Percentiles rank a stretch among this genome's conserved stretches.
Conservation (phyloP, 2,888 invertebrate species). For the Sylvicola cinctus region DNA sequence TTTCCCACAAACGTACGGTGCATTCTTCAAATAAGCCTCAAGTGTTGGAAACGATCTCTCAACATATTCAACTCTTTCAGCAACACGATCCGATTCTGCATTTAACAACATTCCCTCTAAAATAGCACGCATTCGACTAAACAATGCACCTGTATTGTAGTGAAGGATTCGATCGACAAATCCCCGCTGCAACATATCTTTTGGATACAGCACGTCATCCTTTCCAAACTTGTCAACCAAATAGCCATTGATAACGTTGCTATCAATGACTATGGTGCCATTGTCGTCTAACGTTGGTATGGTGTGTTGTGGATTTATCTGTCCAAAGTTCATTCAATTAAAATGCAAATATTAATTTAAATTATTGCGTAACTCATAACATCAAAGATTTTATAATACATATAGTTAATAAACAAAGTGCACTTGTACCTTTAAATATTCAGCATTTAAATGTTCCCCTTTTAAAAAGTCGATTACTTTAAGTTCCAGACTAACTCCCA, state of each 20-base stretch:
- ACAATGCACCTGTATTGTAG: slow-evolving; percentile 22
- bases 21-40: slow-evolving; percentile 24
- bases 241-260: slow-evolving; percentile 42
- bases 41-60: slow-evolving; percentile 28
- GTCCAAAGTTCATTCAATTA: too few relatives aligned
- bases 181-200: slow-evolving; percentile 19
- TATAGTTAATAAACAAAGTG: too few relatives aligned
- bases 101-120: slow-evolving; percentile 27
- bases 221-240: slow-evolving; percentile 35
- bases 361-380: neutral
- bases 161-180: slow-evolving; percentile 20
- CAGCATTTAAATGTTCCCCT: slow-evolving; percentile 21
- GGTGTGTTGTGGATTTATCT: slow-evolving; percentile 39
- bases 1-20: slow-evolving; percentile 24
- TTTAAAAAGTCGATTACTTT: slow-evolving; percentile 22
- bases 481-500: slow-evolving; percentile 22
- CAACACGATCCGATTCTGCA: too few relatives aligned
- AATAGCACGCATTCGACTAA: slow-evolving; percentile 20
- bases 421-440: slow-evolving; percentile 20
- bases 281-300: slow-evolving; percentile 40
- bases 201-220: slow-evolving; percentile 28
- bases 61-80: slow-evolving; percentile 28
- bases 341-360: too few relatives aligned
- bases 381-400: neutral
- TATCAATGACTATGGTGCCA: slow-evolving; percentile 35